Evolutionary conservation across 1,140 invertebrate species (phyloP), one percentile per base, ranked within the genome.

Genomic region (Samia ricini): DNA sequence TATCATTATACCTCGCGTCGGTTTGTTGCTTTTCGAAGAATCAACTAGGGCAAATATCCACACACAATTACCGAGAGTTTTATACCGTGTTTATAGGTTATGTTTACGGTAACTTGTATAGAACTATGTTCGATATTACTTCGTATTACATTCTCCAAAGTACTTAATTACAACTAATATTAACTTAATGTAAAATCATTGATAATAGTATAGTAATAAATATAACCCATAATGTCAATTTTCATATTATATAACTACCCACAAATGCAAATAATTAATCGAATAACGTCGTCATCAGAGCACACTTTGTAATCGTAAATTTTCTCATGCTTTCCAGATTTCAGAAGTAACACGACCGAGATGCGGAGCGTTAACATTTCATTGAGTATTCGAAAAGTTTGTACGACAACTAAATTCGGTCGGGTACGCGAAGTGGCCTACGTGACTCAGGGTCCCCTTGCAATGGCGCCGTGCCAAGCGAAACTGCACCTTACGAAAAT

Each of bases 371-470:
- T 3, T 2, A 18, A 36, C 4, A 23, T 24, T 61, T 42, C 23
- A 8, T 58, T 59, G 10, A 21, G 51, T 50, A 10, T 10, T 15
- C 33, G 33, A 42, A 42, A 42, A 42, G 33, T 42, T 42, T 42
- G 20, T 18, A 23, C 49, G 50, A 10, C 63, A 21, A 29, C 50
- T 63, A 42, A 73, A 88, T 64, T 71, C 66, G 66, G 83, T 29
- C 76, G 85, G 70, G 60, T 68, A 68, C 67, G 59, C 79, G 75
- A 74, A 77, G 81, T 89, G 85, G 86, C 83, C 79, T 89, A 89
- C 86, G 86, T 89, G 86, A 89, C 86, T 84, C 66, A 72, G 76
- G 76, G 79, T 68, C 71, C 76, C 81, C 75, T 77, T 59, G 76
- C 76, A 82, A 84, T 85, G 86, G 84, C 78, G 51, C 20, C 20